Conservation (phyloP, 2,113 vertebrate genomes). For the Connochaetes taurinus region DNA sequence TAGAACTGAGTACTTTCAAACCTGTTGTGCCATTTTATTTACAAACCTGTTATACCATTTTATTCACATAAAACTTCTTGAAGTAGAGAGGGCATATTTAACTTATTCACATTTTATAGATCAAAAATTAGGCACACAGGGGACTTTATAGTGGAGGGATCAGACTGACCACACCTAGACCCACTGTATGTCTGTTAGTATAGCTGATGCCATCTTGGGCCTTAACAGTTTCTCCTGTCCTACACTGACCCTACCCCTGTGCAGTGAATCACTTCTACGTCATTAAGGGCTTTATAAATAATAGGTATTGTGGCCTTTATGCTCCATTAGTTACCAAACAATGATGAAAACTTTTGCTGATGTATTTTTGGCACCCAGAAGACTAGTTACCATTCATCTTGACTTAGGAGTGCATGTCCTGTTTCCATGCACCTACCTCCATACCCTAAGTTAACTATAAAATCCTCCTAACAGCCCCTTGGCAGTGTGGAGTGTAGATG, state of each 20-base stretch:
- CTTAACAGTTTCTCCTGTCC: background rate
- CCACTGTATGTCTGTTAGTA: background rate
- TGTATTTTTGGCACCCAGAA: background rate
- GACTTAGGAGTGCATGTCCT: background rate
- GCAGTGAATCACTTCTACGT: background rate
- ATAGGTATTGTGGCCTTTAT: background rate
- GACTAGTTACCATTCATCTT: background rate
- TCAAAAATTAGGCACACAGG: background rate
- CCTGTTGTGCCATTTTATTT: background rate
- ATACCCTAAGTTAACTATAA: background rate
- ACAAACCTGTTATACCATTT: background rate
- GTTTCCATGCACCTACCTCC: background rate
- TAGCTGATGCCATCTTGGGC: background rate
- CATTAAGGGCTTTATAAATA: background rate
- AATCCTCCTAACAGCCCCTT: background rate
- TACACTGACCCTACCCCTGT: background rate
- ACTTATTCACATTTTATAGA: background rate
- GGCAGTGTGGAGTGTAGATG: background rate
- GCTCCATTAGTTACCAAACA: background rate
- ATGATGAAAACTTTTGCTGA: background rate
- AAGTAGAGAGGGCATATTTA: background rate
- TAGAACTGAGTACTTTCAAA: slow-evolving; percentile 4
- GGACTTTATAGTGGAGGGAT: background rate
- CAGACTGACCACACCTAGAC: background rate
- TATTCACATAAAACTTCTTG: background rate